phyloP scores from a whole-genome alignment of 2,888 invertebrate species.

The Ichneumon xanthorius region DNA sequence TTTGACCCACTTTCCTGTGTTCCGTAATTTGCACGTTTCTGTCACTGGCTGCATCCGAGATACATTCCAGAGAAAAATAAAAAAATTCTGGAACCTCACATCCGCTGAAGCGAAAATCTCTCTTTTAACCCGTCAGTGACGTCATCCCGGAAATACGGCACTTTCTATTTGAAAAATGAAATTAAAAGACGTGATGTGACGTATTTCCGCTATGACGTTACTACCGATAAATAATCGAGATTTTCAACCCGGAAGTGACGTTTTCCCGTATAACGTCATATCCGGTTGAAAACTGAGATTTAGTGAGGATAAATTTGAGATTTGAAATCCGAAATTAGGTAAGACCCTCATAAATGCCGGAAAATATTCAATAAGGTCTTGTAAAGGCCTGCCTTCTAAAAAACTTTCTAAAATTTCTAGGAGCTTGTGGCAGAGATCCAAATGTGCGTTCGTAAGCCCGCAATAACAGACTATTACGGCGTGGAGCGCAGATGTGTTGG shows the following conservation, averaged over 20 bases:
- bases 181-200: too few relatives aligned
- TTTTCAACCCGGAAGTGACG: too few relatives aligned
- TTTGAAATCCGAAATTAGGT: neutral
- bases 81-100: neutral
- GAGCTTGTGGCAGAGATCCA: neutral
- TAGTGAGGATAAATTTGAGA: neutral
- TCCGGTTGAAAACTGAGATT: neutral
- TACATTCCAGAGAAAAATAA: too few relatives aligned
- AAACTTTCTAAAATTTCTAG: neutral
- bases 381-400: neutral
- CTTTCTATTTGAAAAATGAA: too few relatives aligned
- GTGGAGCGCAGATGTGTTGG: neutral
- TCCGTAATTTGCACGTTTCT: too few relatives aligned
- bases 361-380: neutral
- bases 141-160: too few relatives aligned
- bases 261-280: neutral
- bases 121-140: too few relatives aligned
- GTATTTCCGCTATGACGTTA: too few relatives aligned
- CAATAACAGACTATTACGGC: constrained; percentile 12
- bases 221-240: too few relatives aligned
- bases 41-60: too few relatives aligned
- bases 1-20: too few relatives aligned
- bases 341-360: neutral
- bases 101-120: neutral
- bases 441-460: neutral